Percentiles rank a stretch among this genome's conserved stretches.
These are phyloP conservation scores for Amyelois transitella DNA, from an alignment of 1,140 invertebrate species.

Conservation along the genomic window DNA sequence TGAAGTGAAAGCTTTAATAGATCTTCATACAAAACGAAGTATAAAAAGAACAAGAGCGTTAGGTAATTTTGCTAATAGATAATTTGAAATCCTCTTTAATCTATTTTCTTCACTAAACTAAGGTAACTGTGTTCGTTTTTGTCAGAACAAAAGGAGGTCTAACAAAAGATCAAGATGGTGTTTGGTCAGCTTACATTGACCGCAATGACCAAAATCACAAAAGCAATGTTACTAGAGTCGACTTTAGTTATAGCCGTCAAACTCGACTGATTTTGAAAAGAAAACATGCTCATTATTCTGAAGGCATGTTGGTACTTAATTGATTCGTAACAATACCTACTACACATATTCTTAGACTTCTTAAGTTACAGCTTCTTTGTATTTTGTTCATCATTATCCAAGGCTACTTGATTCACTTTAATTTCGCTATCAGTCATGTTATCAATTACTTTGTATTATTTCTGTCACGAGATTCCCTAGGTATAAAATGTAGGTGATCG, in stretches of 20 bases:
- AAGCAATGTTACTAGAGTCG: not conserved
- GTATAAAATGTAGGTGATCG: too few species aligned
- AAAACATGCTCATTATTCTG: not conserved
- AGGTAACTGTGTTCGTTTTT: not conserved
- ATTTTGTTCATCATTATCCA: not conserved
- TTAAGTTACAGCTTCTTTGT: not conserved
- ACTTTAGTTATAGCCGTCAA: not conserved
- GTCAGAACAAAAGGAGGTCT: not conserved
- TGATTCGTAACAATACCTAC: not conserved
- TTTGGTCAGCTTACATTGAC: not conserved
- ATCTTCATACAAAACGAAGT: too few species aligned
- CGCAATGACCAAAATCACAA: not conserved
- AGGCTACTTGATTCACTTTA: too few species aligned
- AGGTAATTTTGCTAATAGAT: too few species aligned
- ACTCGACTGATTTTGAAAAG: not conserved
- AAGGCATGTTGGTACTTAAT: not conserved
- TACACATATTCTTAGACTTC: not conserved
- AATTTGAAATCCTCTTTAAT: too few species aligned
- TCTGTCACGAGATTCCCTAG: too few species aligned
- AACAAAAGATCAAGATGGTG: not conserved
- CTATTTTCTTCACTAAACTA: not conserved
- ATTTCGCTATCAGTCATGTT: too few species aligned
- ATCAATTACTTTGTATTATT: too few species aligned
- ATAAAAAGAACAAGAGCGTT: too few species aligned
- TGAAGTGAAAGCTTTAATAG: too few species aligned